Evolutionary conservation across 2,797 vertebrate species (phyloP).

Genomic region (Pipistrellus pygmaeus): DNA sequence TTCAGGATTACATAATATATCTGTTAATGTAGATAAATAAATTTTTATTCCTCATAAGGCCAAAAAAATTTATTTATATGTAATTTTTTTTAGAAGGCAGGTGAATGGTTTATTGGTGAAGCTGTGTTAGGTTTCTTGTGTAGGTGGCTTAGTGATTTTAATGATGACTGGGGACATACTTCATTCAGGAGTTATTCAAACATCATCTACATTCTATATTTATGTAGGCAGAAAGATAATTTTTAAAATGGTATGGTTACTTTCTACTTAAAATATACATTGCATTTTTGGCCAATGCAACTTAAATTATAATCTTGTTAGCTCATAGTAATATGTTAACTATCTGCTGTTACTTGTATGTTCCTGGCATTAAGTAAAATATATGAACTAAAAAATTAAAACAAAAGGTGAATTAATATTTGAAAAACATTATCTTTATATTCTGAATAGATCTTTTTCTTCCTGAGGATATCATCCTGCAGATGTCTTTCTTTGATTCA

Average conservation of each 20-base stretch:
- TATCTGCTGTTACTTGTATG: background rate
- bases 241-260: background rate
- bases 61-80: background rate
- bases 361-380: background rate
- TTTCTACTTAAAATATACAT: constrained; percentile 1
- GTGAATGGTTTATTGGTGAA: background rate
- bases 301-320: background rate
- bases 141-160: background rate
- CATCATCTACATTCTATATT: background rate
- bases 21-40: background rate
- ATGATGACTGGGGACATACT: background rate
- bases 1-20: background rate
- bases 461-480: background rate
- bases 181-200: constrained; percentile 22
- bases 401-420: background rate
- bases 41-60: background rate
- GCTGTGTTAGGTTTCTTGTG: background rate
- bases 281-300: background rate
- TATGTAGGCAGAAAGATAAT: background rate
- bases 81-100: background rate
- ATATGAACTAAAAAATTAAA: background rate
- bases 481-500: background rate
- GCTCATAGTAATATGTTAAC: constrained; percentile 9
- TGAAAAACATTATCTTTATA: constrained; percentile 22
- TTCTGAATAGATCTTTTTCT: background rate